These are phyloP conservation scores for Onthophagus taurus DNA, from an alignment of 1,140 invertebrate species.

Conservation along the genomic window DNA sequence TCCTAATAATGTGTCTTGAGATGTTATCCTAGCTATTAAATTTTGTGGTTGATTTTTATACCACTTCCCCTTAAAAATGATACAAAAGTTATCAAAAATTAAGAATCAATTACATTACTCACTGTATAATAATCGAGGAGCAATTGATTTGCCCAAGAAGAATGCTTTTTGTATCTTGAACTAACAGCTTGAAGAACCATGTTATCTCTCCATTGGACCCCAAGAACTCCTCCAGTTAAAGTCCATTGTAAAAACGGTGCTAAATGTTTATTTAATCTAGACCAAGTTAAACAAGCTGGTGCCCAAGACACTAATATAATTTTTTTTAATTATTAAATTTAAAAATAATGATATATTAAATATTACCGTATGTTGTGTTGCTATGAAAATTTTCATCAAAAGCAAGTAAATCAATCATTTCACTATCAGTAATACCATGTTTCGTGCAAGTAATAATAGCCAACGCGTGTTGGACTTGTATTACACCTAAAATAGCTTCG, in stretches of 20 bases:
- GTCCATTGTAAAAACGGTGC: slow-evolving; percentile 55
- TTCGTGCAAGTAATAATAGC: slow-evolving; percentile 58
- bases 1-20: slow-evolving; percentile 41
- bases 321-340: neutral
- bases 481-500: slow-evolving; percentile 54
- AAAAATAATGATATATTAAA: slow-evolving; percentile 23
- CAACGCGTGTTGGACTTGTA: slow-evolving; percentile 47
- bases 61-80: slow-evolving; percentile 35
- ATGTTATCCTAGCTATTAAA: slow-evolving; percentile 29
- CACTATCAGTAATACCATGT: slow-evolving; percentile 61
- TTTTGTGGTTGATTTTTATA: slow-evolving; percentile 25
- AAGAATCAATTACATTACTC: slow-evolving; percentile 16
- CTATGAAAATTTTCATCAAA: slow-evolving; percentile 60
- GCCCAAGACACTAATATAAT: slow-evolving; percentile 47
- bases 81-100: neutral
- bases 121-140: slow-evolving; percentile 48
- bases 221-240: slow-evolving; percentile 46
- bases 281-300: slow-evolving; percentile 58
- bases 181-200: slow-evolving; percentile 30
- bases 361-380: slow-evolving; percentile 51
- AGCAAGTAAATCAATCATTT: slow-evolving; percentile 64
- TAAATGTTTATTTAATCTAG: slow-evolving; percentile 52
- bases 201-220: slow-evolving; percentile 55
- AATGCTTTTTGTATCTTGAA: slow-evolving; percentile 34
- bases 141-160: slow-evolving; percentile 41